These are phyloP conservation scores for Campoplex nolae DNA, from an alignment of 2,888 invertebrate genomes.

Conservation along the genomic window DNA sequence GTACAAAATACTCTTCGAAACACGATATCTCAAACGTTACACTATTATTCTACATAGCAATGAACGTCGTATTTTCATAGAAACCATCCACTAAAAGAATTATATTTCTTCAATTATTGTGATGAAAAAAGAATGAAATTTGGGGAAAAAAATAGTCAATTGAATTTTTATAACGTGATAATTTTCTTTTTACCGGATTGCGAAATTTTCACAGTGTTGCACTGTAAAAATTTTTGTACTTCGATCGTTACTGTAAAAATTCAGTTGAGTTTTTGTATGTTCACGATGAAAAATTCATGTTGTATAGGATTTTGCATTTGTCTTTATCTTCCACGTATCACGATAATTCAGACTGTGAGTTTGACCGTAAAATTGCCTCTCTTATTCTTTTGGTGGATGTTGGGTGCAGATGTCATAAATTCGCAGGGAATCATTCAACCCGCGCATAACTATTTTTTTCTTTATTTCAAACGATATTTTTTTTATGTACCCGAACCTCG, in stretches of 20 bases:
- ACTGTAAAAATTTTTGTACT: too few species aligned
- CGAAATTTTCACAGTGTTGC: too few species aligned
- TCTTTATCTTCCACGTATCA: not conserved
- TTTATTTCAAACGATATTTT: not conserved
- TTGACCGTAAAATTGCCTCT: not conserved
- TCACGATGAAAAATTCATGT: not conserved
- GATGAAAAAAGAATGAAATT: not conserved
- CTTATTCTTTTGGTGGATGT: not conserved
- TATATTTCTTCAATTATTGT: not conserved
- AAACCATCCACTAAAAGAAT: not conserved
- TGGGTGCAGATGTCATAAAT: not conserved
- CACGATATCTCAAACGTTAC: slow-evolving; percentile 27
- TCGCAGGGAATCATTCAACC: slow-evolving; percentile 16
- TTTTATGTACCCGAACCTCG: not conserved
- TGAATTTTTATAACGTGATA: not conserved
- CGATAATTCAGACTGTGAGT: too few species aligned
- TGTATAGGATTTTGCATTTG: not conserved
- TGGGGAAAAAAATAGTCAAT: not conserved
- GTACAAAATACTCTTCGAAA: slow-evolving; percentile 11
- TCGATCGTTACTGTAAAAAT: too few species aligned
- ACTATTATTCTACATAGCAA: slow-evolving; percentile 1
- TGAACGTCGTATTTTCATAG: not conserved
- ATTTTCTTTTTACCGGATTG: not conserved
- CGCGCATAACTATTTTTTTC: not conserved
- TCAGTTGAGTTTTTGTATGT: not conserved